These are phyloP conservation scores for Phaenicophaeus curvirostris DNA, from an alignment of 2,797 vertebrate genomes.

Conservation along the genomic window DNA sequence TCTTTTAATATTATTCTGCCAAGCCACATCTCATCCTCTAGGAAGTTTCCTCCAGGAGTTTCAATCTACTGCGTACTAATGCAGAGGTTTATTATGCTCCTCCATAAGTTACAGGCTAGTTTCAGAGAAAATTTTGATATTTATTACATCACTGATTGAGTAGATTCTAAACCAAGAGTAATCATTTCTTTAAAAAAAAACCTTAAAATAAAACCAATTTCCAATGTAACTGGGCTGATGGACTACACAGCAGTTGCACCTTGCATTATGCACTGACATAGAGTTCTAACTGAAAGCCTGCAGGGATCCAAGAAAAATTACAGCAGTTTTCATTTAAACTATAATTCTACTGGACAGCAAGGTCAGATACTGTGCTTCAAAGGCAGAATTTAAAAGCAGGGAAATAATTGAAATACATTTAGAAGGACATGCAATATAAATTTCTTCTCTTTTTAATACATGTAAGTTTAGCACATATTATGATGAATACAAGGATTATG, in stretches of 20 bases:
- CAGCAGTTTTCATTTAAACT: not conserved
- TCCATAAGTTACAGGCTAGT: not conserved
- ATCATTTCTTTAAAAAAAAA: not conserved
- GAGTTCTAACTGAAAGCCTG: not conserved
- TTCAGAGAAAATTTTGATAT: not conserved
- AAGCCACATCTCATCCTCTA: not conserved
- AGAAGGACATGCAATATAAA: not conserved
- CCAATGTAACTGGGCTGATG: not conserved
- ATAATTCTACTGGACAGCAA: slow-evolving; percentile 12
- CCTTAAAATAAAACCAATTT: not conserved
- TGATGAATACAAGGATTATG: not conserved
- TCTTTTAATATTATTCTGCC: not conserved
- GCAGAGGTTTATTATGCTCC: not conserved
- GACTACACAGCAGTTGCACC: not conserved
- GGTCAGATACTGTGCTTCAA: not conserved
- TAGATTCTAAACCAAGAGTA: not conserved
- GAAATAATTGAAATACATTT: not conserved
- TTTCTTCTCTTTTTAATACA: not conserved
- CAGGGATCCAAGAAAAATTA: not conserved
- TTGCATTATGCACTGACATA: not conserved
- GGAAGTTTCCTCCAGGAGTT: not conserved
- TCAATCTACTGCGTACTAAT: not conserved
- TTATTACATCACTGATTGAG: not conserved
- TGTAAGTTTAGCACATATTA: not conserved
- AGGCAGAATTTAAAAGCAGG: not conserved